phyloP scores from a whole-genome alignment of 2,797 vertebrate genomes.

The Megaceryle alcyon region DNA sequence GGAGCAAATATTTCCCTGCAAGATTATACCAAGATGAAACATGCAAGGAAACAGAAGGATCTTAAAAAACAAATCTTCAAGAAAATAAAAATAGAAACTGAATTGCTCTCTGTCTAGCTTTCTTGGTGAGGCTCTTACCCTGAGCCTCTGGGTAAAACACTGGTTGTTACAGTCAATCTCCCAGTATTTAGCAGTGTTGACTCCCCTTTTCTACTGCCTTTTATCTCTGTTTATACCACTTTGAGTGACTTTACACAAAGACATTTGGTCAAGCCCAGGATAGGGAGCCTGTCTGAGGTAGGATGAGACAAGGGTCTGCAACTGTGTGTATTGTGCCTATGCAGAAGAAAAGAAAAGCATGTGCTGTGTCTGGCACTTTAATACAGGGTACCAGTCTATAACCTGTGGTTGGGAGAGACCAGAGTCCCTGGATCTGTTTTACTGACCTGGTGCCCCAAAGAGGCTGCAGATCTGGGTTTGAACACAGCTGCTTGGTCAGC shows the following conservation, averaged over 20 bases:
- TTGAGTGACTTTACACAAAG: not conserved
- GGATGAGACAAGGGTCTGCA: not conserved
- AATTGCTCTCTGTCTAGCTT: not conserved
- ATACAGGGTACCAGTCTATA: not conserved
- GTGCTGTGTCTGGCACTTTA: not conserved
- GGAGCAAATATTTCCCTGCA: not conserved
- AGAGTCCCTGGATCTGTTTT: accelerated
- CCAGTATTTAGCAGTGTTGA: not conserved
- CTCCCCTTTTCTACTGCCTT: not conserved
- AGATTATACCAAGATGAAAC: not conserved
- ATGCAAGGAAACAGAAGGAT: not conserved
- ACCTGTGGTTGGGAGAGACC: accelerated
- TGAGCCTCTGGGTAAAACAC: accelerated
- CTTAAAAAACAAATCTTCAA: not conserved
- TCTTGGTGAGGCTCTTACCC: not conserved
- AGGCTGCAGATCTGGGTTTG: not conserved
- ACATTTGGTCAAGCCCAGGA: not conserved
- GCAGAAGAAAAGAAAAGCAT: accelerated
- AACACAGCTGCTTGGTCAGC: not conserved
- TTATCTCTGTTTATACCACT: not conserved
- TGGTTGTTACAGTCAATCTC: not conserved
- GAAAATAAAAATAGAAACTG: not conserved
- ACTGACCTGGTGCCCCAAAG: not conserved
- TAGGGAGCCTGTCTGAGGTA: not conserved
- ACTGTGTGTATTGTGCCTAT: accelerated